Conservation (phyloP, 2,113 vertebrate species). For the Setophaga coronata region DNA sequence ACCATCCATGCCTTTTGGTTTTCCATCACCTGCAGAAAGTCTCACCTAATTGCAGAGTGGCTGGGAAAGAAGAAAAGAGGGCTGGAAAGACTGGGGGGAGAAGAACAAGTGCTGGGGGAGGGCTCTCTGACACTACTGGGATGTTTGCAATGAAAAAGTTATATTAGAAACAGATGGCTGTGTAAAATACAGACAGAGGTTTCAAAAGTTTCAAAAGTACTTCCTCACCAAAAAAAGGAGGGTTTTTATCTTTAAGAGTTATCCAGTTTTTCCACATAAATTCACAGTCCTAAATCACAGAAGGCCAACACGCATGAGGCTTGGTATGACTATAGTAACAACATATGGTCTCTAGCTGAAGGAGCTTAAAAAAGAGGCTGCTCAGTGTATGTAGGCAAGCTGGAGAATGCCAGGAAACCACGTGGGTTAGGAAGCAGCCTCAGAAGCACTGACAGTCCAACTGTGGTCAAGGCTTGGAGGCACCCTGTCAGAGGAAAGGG, state of each 20-base stretch:
- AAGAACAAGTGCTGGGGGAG: neutral
- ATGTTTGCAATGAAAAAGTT: neutral
- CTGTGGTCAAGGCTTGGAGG: neutral
- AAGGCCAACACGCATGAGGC: neutral
- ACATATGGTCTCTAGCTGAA: neutral
- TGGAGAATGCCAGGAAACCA: neutral
- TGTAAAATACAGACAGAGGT: neutral
- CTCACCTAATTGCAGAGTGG: neutral
- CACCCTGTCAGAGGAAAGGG: neutral
- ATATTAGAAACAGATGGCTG: neutral
- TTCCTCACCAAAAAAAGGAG: neutral
- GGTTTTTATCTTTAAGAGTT: neutral
- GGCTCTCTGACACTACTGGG: neutral
- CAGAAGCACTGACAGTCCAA: neutral
- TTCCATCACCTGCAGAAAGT: neutral
- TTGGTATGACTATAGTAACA: neutral
- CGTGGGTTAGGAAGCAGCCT: neutral
- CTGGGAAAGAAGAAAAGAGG: neutral
- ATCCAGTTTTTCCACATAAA: conserved; percentile 29
- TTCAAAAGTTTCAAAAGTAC: neutral
- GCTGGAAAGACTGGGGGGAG: neutral
- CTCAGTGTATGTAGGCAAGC: neutral
- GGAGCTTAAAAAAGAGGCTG: conserved; percentile 22
- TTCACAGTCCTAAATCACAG: conserved; percentile 30
- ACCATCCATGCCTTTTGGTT: neutral